These are phyloP conservation scores for Rattus rattus DNA, from an alignment of 2,113 vertebrate species.

Conservation along the genomic window DNA sequence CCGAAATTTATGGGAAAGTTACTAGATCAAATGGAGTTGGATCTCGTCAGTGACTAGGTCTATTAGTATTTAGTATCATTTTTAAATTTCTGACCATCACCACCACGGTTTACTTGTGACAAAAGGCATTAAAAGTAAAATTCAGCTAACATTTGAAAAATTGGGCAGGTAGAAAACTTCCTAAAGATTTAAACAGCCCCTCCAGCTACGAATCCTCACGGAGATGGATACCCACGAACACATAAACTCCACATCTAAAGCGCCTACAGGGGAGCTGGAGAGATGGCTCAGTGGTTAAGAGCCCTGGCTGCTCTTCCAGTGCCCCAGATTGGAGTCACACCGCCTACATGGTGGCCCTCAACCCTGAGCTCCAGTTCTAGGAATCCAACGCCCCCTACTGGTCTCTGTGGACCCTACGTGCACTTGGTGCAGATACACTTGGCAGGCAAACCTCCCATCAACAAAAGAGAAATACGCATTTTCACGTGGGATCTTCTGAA, in stretches of 20 bases:
- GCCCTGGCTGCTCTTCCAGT: not conserved
- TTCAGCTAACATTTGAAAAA: not conserved
- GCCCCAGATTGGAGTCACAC: not conserved
- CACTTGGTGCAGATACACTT: not conserved
- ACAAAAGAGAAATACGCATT: not conserved
- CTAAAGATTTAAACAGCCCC: not conserved
- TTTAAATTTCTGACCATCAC: conserved; percentile 2
- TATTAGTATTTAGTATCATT: not conserved
- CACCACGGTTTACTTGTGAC: not conserved
- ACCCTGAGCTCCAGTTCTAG: not conserved
- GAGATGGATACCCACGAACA: not conserved
- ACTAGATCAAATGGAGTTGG: not conserved
- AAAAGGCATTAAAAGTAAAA: not conserved
- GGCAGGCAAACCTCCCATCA: not conserved
- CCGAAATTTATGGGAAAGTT: not conserved
- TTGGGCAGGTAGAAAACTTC: not conserved
- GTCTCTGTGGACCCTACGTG: not conserved
- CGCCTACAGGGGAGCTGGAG: not conserved
- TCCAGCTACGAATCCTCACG: not conserved
- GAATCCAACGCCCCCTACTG: not conserved
- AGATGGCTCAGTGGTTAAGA: not conserved
- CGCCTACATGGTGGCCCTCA: not conserved
- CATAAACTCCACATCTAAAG: not conserved
- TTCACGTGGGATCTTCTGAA: not conserved
- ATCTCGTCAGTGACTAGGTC: not conserved